A percentile compares a stretch with the other conserved stretches of the same genome.
These are phyloP conservation scores for Microcebus griseorufus DNA, from an alignment of 2,113 vertebrate genomes.

Conservation along the genomic window DNA sequence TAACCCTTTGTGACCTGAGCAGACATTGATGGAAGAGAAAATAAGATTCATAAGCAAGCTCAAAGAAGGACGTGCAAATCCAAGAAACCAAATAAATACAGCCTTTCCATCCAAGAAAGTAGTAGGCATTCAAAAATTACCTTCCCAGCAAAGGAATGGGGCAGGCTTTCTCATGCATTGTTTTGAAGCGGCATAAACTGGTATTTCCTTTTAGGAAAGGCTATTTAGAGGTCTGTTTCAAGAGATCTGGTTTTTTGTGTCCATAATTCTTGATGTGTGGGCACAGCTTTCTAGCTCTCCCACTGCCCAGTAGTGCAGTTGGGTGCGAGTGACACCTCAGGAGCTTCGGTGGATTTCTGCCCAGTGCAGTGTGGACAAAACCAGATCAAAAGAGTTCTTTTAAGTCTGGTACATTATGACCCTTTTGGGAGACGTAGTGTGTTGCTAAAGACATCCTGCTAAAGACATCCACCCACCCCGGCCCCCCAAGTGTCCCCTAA, in stretches of 20 bases:
- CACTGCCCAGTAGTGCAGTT: not conserved
- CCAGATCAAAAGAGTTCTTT: not conserved
- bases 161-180: not conserved
- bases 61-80: not conserved
- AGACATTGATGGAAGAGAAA: not conserved
- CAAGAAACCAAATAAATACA: not conserved
- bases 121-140: not conserved
- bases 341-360: not conserved
- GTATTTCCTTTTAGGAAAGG: not conserved
- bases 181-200: not conserved
- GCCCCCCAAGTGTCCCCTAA: no score
- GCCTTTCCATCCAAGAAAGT: not conserved
- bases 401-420: not conserved
- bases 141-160: not conserved
- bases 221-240: not conserved
- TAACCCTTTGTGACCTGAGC: conserved; percentile 52
- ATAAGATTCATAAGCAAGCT: not conserved
- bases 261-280: not conserved
- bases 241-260: not conserved
- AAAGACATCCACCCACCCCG: no score
- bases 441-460: not conserved
- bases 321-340: accelerated
- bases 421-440: not conserved
- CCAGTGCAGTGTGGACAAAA: not conserved
- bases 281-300: not conserved